Evolutionary conservation across 2,113 vertebrate species (phyloP).

Genomic region (Suricata suricatta): DNA sequence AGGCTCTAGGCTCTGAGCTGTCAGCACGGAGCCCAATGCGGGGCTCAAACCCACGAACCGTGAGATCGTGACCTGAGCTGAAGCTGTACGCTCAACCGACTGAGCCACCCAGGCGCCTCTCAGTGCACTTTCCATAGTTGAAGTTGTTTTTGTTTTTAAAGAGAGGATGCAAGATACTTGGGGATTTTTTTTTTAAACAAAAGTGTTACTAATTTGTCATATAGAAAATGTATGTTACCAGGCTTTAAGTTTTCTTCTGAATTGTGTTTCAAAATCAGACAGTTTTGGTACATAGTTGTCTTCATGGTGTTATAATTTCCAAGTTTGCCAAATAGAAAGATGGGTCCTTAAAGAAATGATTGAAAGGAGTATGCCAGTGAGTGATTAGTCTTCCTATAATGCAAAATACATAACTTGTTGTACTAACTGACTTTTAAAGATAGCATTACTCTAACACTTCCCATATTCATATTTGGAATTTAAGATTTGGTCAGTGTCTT

Average conservation of each 20-base stretch:
- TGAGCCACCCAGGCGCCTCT: not conserved
- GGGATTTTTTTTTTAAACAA: not conserved
- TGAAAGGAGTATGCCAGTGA: not conserved
- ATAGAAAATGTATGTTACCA: not conserved
- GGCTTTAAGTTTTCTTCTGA: not conserved
- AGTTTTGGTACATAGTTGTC: not conserved
- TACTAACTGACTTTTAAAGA: not conserved
- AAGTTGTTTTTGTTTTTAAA: not conserved
- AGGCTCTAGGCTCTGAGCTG: too few species aligned
- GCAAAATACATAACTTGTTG: not conserved
- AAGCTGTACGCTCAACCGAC: too few species aligned
- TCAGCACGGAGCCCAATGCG: too few species aligned
- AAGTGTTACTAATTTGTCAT: not conserved
- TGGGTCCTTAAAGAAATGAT: not conserved
- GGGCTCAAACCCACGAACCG: too few species aligned
- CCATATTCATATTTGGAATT: not conserved
- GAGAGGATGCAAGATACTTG: not conserved
- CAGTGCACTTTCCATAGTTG: not conserved
- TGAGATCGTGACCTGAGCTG: too few species aligned
- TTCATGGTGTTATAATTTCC: not conserved
- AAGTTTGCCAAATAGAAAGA: not conserved
- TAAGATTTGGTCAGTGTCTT: not conserved
- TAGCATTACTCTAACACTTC: not conserved
- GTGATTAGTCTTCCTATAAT: not conserved
- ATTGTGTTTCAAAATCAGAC: not conserved